Base-by-base conservation (phyloP, 2,888 invertebrate genomes). In the Drosophila testacea region DNA sequence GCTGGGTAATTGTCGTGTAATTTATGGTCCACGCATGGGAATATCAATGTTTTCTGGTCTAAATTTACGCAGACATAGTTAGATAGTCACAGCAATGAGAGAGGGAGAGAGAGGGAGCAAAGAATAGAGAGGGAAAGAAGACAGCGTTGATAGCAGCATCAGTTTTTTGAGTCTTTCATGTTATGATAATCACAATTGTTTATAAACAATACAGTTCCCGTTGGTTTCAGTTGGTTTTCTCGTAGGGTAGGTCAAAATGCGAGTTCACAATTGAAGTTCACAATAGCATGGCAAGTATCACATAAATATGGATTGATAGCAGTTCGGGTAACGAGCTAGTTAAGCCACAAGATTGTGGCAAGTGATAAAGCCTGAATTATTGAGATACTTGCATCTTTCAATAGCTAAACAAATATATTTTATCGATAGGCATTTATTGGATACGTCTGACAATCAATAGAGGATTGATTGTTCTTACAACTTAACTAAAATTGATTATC, bases 21-120 rank as follows among this genome's bases (percentile, higher is more conserved):
- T 89, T 86, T 86, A 86, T 89, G 74, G 73, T 73, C 73, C 67
- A 75, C 88, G 85, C 76, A 84, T 88, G 89, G 89, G 86, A 83
- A 85, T 86, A 82, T 88, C 85, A 77, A 84, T 87, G 87, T 74
- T 77, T 71, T 71, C 65, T 74, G 62, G 50, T 79, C 82, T 75
- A 79, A 67, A 82, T 79, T 65, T 79, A 79, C 69, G 48, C 69
- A 69, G 16, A 60, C 50, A 59, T 7, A 42, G 50, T 27, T 28
- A 41, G 41, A 59, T 50, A 54, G 39, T 44, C 11, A 6, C 41
- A 32, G 41, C 54, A 6, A 1, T 22, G n/a, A n/a, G 7, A 30
- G n/a, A 38, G 28, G 22, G 22, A 9, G 44, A n/a, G 22, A 28
- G 28, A 6, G 13, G 7, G 36, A 30, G 4, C 30, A 16, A 9